Evolutionary conservation across 2,888 invertebrate species (phyloP).

Genomic region (Leptinotarsa juncta): DNA sequence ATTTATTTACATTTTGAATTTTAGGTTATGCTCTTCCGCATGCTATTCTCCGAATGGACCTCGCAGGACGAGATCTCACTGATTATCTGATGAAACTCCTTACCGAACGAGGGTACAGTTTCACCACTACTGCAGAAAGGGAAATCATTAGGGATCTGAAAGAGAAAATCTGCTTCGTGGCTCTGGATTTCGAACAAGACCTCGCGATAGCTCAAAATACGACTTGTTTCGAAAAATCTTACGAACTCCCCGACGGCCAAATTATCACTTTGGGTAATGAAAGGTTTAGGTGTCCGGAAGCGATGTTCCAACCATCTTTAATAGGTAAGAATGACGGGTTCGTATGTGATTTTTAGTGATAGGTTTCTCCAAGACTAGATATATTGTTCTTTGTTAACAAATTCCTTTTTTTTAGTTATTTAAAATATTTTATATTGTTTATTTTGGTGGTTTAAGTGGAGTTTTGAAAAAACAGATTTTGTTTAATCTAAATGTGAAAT

Average conservation of each 20-base stretch:
- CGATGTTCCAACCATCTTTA: conserved; percentile 72
- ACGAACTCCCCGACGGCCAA: conserved; percentile 64
- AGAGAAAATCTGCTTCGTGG: conserved; percentile 81
- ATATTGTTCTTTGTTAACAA: too few species aligned
- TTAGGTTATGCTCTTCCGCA: conserved; percentile 64
- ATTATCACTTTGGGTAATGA: conserved; percentile 74
- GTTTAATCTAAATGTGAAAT: too few species aligned
- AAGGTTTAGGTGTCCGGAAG: conserved; percentile 74
- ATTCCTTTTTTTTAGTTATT: too few species aligned
- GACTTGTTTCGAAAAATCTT: conserved; percentile 76
- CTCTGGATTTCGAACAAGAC: conserved; percentile 71
- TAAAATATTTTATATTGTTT: too few species aligned
- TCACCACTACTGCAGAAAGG: conserved; percentile 64
- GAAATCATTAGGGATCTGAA: conserved; percentile 68
- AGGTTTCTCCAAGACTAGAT: too few species aligned
- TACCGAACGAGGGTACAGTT: conserved; percentile 64
- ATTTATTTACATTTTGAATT: conserved; percentile 32
- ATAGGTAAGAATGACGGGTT: conserved; percentile 40
- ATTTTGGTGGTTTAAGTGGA: too few species aligned
- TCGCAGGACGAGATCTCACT: conserved; percentile 64
- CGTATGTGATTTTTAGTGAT: too few species aligned
- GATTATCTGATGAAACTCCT: conserved; percentile 65
- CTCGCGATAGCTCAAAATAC: conserved; percentile 72
- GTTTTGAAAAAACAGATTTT: too few species aligned
- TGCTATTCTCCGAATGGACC: conserved; percentile 64